phyloP scores from a whole-genome alignment of 2,797 vertebrate species.

The Epinephelus awoara region DNA sequence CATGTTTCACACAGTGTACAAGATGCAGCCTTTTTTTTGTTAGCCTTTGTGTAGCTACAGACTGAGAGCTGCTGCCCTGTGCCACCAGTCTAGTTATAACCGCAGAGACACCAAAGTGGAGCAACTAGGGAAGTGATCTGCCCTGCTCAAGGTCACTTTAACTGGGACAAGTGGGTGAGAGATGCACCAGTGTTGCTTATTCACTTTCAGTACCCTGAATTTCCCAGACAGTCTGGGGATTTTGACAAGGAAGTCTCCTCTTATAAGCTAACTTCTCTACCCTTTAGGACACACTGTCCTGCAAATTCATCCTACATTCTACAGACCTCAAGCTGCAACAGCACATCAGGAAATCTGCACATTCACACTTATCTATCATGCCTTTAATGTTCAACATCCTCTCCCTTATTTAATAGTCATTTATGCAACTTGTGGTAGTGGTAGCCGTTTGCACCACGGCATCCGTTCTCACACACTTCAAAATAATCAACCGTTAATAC shows the following conservation, averaged over 20 bases:
- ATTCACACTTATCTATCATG: background rate
- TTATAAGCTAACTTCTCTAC: background rate
- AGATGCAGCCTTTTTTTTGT: slow-evolving; percentile 10
- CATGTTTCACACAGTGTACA: slow-evolving; percentile 26
- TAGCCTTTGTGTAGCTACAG: background rate
- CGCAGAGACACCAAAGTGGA: background rate
- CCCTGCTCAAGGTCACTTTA: slow-evolving; percentile 12
- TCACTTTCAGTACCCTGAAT: slow-evolving; percentile 4
- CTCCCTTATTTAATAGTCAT: slow-evolving; percentile 20
- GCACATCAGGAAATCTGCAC: slow-evolving; percentile 21
- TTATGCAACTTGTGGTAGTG: slow-evolving; percentile 25
- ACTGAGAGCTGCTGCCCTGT: background rate
- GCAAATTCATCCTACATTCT: background rate
- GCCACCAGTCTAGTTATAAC: background rate
- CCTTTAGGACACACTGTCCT: background rate
- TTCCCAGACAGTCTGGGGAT: slow-evolving; percentile 18
- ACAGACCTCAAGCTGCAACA: slow-evolving; percentile 6
- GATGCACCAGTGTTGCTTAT: background rate
- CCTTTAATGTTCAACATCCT: slow-evolving; percentile 1
- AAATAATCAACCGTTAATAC: slow-evolving; percentile 7
- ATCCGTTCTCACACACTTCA: slow-evolving; percentile 55
- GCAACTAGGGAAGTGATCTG: background rate
- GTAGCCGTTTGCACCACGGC: slow-evolving; percentile 34
- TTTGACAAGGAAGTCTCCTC: background rate
- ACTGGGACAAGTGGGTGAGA: background rate